These are phyloP conservation scores for Pluvianellus socialis DNA, from an alignment of 2,113 vertebrate genomes.

Conservation along the genomic window DNA sequence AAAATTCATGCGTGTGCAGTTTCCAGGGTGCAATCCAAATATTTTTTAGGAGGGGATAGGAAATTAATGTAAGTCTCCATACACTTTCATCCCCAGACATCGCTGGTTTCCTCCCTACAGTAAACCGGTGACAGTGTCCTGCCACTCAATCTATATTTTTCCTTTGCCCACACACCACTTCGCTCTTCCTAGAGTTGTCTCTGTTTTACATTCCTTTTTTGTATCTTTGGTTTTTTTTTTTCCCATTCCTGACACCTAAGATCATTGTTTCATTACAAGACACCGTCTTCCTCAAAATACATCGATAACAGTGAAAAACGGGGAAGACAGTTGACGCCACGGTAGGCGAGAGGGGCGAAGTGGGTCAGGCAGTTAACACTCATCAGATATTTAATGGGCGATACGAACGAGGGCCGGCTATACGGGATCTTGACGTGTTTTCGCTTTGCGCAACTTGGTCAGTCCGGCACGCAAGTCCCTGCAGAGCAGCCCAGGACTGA, in stretches of 20 bases:
- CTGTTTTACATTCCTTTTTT: neutral
- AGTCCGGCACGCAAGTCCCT: neutral
- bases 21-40: neutral
- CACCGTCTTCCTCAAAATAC: neutral
- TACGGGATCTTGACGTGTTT: neutral
- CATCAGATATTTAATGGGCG: conserved; percentile 7
- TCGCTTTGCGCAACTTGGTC: neutral
- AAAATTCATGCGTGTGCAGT: neutral
- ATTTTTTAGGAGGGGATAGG: neutral
- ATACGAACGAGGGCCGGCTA: neutral
- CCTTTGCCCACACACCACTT: neutral
- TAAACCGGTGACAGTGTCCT: neutral
- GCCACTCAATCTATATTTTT: neutral
- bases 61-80: neutral
- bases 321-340: neutral
- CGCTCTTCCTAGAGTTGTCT: neutral
- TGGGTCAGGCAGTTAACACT: neutral
- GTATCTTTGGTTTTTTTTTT: neutral
- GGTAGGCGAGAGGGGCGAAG: neutral
- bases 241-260: neutral
- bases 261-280: accelerated
- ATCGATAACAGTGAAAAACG: neutral
- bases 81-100: neutral
- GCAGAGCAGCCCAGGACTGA: neutral
- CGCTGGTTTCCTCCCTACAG: neutral